phyloP scores from a whole-genome alignment of 2,888 invertebrate genomes.

The Melanargia galathea region DNA sequence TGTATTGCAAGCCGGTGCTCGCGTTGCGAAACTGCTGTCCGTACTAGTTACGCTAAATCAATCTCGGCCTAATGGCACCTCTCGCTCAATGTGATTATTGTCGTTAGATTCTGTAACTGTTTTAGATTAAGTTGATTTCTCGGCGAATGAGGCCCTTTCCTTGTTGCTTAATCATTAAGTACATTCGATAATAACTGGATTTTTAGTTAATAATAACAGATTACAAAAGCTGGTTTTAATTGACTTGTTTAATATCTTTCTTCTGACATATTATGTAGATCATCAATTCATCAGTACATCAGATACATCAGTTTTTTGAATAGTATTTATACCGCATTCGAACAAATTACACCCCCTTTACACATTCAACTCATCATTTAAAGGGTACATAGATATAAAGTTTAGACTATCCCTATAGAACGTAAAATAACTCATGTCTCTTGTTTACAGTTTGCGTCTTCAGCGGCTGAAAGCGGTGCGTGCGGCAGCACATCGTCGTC shows the following conservation, averaged over 20 bases:
- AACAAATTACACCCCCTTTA: background rate
- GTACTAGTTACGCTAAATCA: conserved; percentile 70
- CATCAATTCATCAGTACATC: too few species aligned
- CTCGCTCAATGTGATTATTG: conserved; percentile 46
- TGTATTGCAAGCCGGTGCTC: conserved; percentile 44
- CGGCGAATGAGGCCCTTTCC: conserved; percentile 21
- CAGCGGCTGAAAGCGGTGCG: conserved; percentile 64
- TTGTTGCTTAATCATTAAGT: conserved; percentile 15
- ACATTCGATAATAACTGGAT: background rate
- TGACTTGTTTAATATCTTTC: background rate
- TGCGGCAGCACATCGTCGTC: conserved; percentile 74
- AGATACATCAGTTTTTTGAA: too few species aligned
- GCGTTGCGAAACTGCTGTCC: conserved; percentile 50
- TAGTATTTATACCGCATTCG: too few species aligned
- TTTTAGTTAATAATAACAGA: background rate
- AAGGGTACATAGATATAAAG: background rate
- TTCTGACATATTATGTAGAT: background rate
- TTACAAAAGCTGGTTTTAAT: background rate
- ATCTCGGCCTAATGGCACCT: conserved; percentile 66
- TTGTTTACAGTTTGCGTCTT: conserved; percentile 66
- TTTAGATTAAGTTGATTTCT: conserved; percentile 39
- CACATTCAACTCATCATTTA: too few species aligned
- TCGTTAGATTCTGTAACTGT: conserved; percentile 48
- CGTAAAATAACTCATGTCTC: conserved; percentile 1
- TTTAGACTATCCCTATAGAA: background rate